Evolutionary conservation across 92 coral and sea anemone genomes (phyloP).

Genomic region (Phenganax marumi): DNA sequence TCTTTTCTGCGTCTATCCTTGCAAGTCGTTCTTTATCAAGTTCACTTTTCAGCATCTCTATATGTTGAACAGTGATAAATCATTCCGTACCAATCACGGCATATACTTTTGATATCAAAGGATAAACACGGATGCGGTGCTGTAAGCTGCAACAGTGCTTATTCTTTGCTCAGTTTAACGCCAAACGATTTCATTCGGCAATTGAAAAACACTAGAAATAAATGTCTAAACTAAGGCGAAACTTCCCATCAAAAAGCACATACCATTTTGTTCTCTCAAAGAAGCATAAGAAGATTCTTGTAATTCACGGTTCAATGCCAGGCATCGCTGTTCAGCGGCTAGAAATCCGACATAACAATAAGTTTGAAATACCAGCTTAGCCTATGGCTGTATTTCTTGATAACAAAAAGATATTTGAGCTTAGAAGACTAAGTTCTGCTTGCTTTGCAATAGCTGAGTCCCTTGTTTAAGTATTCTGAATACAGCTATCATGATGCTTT

Average conservation of each 20-base stretch:
- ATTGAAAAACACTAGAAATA: too few relatives aligned
- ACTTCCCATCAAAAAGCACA: neutral
- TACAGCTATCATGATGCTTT: too few relatives aligned
- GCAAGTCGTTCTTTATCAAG: conserved; percentile 79
- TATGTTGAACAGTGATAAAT: neutral
- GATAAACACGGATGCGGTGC: neutral
- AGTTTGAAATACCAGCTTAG: too few relatives aligned
- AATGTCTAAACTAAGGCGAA: too few relatives aligned
- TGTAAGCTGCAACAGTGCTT: too few relatives aligned
- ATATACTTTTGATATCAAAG: neutral
- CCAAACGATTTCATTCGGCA: too few relatives aligned
- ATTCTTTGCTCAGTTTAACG: too few relatives aligned
- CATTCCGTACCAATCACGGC: neutral
- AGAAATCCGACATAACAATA: neutral
- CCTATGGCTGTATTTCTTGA: too few relatives aligned
- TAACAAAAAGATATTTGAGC: too few relatives aligned
- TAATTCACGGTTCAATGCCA: conserved; percentile 70
- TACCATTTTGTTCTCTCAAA: conserved; percentile 86
- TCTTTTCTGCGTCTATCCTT: conserved; percentile 90
- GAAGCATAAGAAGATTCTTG: conserved; percentile 74
- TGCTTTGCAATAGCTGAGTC: too few relatives aligned
- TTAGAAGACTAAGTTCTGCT: too few relatives aligned
- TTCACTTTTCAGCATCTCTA: conserved; percentile 80
- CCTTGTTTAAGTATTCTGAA: too few relatives aligned
- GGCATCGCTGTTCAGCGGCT: conserved; percentile 86